phyloP scores from a whole-genome alignment of 2,797 vertebrate species.

The Hydrolagus colliei region DNA sequence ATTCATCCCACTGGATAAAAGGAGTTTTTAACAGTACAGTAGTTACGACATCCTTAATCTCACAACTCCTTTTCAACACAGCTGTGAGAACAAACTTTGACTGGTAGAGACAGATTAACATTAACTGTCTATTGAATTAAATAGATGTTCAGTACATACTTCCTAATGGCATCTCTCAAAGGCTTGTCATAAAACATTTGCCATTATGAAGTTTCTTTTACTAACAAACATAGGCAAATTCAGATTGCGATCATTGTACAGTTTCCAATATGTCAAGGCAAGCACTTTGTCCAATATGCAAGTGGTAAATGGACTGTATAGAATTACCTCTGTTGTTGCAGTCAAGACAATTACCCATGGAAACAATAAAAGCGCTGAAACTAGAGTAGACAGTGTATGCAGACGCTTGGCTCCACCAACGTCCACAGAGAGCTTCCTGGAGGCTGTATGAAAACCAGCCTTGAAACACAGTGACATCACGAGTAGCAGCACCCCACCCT shows the following conservation, averaged over 20 bases:
- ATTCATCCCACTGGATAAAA: background rate
- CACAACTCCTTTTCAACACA: background rate
- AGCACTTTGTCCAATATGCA: background rate
- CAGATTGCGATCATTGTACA: no score
- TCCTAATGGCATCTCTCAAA: background rate
- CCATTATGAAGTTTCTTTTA: background rate
- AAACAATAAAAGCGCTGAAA: slow-evolving; percentile 76
- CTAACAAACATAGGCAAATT: background rate
- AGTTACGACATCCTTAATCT: no score
- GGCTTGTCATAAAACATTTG: background rate
- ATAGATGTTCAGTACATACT: background rate
- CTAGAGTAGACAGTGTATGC: slow-evolving; percentile 83
- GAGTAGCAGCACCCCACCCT: slow-evolving; percentile 91
- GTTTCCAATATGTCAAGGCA: background rate
- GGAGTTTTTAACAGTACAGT: background rate
- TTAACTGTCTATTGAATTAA: background rate
- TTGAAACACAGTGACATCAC: slow-evolving; percentile 82
- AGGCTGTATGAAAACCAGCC: slow-evolving; percentile 85
- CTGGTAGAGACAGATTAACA: background rate
- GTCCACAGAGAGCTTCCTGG: slow-evolving; percentile 84
- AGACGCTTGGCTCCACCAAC: slow-evolving; percentile 88
- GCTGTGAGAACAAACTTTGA: background rate
- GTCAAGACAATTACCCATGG: slow-evolving; percentile 90
- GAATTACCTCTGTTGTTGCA: slow-evolving; percentile 78
- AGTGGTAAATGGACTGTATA: background rate